Evolutionary conservation across 2,888 invertebrate species (phyloP).

Genomic region (Phalangium opilio): DNA sequence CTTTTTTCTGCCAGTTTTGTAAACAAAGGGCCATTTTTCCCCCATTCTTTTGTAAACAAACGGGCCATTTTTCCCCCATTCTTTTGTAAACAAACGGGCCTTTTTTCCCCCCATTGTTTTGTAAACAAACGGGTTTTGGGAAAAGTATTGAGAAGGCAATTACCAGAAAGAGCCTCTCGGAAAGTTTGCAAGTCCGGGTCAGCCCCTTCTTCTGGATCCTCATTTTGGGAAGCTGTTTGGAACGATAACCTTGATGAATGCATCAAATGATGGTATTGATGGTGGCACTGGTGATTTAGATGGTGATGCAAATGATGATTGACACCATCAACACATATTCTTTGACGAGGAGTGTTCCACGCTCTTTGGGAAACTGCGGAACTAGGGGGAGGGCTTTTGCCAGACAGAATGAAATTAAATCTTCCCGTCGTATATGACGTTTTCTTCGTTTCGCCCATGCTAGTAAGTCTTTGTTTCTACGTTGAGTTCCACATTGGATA

Average conservation of each 20-base stretch:
- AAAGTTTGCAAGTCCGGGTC: slow-evolving; percentile 50
- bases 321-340: slow-evolving; percentile 12
- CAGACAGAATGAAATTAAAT: slow-evolving; percentile 59
- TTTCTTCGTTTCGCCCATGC: slow-evolving; percentile 55
- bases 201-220: slow-evolving; percentile 29
- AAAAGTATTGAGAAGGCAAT: no score
- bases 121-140: no score
- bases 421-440: slow-evolving; percentile 52
- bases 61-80: no score
- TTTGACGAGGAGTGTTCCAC: slow-evolving; percentile 8
- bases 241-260: background rate
- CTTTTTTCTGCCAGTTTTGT: no score
- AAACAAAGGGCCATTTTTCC: no score
- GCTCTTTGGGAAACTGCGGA: slow-evolving; percentile 8
- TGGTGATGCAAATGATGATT: slow-evolving; percentile 8
- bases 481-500: slow-evolving; percentile 53
- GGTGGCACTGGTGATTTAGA: slow-evolving; percentile 2
- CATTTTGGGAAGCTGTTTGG: slow-evolving; percentile 5
- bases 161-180: slow-evolving; percentile 45
- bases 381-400: slow-evolving; percentile 40
- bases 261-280: slow-evolving; percentile 8
- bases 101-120: no score
- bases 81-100: no score
- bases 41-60: no score
- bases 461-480: slow-evolving; percentile 54